Conservation (phyloP, 1,140 invertebrate genomes). For the Procambarus clarkii region DNA sequence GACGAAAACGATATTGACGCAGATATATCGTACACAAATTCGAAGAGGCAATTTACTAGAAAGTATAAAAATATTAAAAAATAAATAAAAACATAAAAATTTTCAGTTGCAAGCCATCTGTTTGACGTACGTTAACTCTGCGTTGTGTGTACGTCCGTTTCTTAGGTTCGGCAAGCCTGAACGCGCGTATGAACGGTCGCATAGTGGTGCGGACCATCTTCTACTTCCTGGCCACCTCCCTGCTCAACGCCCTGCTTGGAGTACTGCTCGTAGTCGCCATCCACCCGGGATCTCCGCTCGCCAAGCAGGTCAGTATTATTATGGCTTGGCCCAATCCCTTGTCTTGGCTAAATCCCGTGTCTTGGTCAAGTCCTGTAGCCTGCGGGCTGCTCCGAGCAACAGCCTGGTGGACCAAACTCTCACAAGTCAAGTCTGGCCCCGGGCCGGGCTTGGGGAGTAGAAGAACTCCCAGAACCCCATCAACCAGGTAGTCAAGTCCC, state of each 20-base stretch:
- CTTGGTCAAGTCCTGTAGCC: neutral
- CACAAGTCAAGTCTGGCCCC: no score
- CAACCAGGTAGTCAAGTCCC: neutral
- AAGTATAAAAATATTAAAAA: neutral
- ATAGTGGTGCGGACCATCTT: conserved; percentile 87
- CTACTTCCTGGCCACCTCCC: conserved; percentile 88
- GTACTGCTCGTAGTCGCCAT: conserved; percentile 84
- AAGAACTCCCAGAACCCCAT: no score
- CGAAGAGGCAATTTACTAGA: neutral
- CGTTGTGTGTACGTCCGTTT: conserved; percentile 48
- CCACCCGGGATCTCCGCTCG: conserved; percentile 82
- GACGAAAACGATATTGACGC: no score
- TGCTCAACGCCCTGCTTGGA: conserved; percentile 87
- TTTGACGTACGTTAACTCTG: neutral
- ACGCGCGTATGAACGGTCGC: conserved; percentile 89
- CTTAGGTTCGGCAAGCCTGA: conserved; percentile 87
- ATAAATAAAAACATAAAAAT: neutral
- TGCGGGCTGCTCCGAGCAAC: no score
- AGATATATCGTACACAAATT: neutral
- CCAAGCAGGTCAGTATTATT: conserved; percentile 74
- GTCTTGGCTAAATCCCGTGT: no score
- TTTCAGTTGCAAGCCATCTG: no score
- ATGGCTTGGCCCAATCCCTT: no score
- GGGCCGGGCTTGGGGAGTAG: no score
- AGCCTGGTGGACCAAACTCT: no score